Evolutionary conservation across 1,140 invertebrate species (phyloP).

Genomic region (Listronotus bonariensis): DNA sequence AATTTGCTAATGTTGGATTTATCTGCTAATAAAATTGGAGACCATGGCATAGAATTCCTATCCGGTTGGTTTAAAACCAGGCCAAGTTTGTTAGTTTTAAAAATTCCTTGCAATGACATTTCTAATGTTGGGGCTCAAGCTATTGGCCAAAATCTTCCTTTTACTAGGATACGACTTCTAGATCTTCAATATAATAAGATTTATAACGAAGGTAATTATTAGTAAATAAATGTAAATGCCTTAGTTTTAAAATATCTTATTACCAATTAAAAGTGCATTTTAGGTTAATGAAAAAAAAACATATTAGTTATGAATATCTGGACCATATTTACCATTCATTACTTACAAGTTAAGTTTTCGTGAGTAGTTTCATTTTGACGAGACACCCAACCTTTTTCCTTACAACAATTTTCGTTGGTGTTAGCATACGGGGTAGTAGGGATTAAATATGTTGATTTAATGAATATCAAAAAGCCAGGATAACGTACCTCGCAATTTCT

Average conservation of each 20-base stretch:
- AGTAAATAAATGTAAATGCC: not conserved
- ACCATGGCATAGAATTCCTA: conserved; percentile 60
- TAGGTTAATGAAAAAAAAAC: not conserved
- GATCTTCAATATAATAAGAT: conserved; percentile 54
- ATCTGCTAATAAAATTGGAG: conserved; percentile 62
- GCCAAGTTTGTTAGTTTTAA: conserved; percentile 57
- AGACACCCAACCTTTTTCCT: too few species aligned
- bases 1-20: conserved; percentile 62
- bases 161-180: conserved; percentile 59
- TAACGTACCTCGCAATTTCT: too few species aligned
- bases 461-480: too few species aligned
- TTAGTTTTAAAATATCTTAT: not conserved
- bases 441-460: too few species aligned
- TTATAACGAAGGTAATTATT: conserved; percentile 7
- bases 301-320: not conserved
- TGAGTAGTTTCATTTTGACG: too few species aligned
- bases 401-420: too few species aligned
- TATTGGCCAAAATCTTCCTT: conserved; percentile 59
- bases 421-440: too few species aligned
- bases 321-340: not conserved
- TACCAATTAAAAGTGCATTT: not conserved
- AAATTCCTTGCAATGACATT: conserved; percentile 62
- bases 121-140: conserved; percentile 59
- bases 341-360: too few species aligned
- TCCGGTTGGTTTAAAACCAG: conserved; percentile 59